Evolutionary conservation across 2,888 invertebrate genomes (phyloP), one percentile per base, ranked within the genome.

Genomic region (Chrysodeixis includens): DNA sequence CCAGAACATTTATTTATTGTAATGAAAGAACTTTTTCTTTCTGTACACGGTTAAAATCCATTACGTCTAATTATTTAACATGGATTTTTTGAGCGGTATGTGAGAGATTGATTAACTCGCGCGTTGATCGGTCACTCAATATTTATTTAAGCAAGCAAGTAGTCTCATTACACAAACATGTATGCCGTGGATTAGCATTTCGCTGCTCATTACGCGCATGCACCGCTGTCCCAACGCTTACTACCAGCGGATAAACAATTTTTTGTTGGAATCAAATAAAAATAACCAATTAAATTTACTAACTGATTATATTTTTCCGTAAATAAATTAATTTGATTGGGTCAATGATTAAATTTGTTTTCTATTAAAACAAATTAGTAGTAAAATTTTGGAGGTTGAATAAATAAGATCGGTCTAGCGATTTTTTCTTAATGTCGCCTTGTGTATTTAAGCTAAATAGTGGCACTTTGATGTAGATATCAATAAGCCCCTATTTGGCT

Each of bases 161-260:
- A 76, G 71, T 56, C 77, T 81, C 82, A 83, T 83, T 83, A 79
- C 76, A 71, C 75, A 83, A 75, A 83, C 81, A 83, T 83, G 70
- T 81, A 83, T 81, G 77, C 81, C 49, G 62, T 46, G 72, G 79
- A 83, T 81, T 81, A 81, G 74, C 83, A 81, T 81, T 82, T 64
- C 65, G 74, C 79, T 79, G 81, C 76, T 74, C 73, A 78, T 74
- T 81, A 81, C 79, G 81, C 83, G 70, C 49, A 32, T 35, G 60
- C 30, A 69, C 57, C n/a, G 20, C 20, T 61, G 71, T 77, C 59
- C 10, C n/a, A 64, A 12, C 10, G 60, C n/a, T 6, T 0, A 20
- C 20, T 14, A 1, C 30, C 26, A 62, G 67, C 62, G 57, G 10
- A 14, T 40, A 1, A 30, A 30, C 5, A 12, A 6, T 26, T 26